These are phyloP conservation scores for Malurus elegans DNA, from an alignment of 2,113 vertebrate genomes.

Conservation along the genomic window DNA sequence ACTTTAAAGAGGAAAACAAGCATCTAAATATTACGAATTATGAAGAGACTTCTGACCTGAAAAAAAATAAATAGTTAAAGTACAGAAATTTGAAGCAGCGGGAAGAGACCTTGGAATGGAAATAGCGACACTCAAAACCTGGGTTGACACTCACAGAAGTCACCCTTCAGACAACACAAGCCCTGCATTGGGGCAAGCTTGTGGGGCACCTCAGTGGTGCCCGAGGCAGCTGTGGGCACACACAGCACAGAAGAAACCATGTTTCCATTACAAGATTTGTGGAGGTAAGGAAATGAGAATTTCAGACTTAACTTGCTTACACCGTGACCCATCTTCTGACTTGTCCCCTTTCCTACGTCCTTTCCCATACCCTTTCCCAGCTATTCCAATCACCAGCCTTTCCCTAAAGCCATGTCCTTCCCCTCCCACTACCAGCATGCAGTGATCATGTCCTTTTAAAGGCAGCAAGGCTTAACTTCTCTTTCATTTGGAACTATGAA, in stretches of 20 bases:
- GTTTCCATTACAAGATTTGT: background rate
- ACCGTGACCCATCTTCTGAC: background rate
- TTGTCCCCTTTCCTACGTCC: background rate
- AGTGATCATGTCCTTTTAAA: background rate
- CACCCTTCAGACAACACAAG: fast-evolving
- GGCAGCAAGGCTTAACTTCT: background rate
- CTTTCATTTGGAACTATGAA: background rate
- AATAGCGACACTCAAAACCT: background rate
- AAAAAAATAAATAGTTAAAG: background rate
- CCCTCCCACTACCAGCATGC: background rate
- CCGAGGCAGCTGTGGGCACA: background rate
- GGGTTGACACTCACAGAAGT: background rate
- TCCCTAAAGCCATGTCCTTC: background rate
- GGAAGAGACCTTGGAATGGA: background rate
- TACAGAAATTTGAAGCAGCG: background rate
- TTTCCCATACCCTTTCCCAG: background rate
- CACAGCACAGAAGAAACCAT: background rate
- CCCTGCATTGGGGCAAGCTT: fast-evolving
- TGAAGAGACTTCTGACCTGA: background rate
- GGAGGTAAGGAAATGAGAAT: background rate
- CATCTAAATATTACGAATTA: background rate
- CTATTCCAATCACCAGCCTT: background rate
- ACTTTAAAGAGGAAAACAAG: background rate
- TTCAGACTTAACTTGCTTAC: background rate
- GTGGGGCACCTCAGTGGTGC: background rate